Conservation (phyloP, 1,140 invertebrate genomes). For the Drosophila ananassae region DNA sequence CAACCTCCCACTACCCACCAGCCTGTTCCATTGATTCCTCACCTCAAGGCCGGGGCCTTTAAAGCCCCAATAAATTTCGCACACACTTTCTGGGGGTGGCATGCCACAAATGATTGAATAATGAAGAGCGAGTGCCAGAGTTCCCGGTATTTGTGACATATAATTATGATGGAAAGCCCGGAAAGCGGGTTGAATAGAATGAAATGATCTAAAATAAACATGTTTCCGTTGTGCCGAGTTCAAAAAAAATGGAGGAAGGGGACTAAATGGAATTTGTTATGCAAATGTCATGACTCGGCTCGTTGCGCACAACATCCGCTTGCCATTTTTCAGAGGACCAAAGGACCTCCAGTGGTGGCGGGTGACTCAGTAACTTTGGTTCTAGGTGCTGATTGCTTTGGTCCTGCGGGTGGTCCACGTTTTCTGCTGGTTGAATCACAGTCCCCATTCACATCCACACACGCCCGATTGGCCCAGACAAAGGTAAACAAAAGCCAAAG, state of each 20-base stretch:
- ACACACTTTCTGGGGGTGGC: not conserved
- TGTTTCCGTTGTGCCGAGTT: constrained; percentile 42
- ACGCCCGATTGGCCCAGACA: constrained; percentile 28
- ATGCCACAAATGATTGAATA: constrained; percentile 51
- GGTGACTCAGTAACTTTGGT: constrained; percentile 13
- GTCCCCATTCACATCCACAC: constrained; percentile 1
- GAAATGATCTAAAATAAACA: constrained; percentile 70
- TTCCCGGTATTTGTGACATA: constrained; percentile 47
- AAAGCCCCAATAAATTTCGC: constrained; percentile 25
- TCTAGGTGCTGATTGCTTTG: constrained; percentile 60
- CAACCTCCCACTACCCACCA: not conserved
- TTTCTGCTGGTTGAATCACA: constrained; percentile 37
- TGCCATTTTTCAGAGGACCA: constrained; percentile 49
- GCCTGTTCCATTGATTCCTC: constrained; percentile 10
- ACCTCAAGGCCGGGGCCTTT: constrained; percentile 17
- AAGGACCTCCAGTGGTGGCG: constrained; percentile 24
- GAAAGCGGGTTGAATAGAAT: constrained; percentile 18
- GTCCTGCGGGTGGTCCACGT: constrained; percentile 37
- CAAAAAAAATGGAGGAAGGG: not conserved
- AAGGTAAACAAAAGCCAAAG: constrained; percentile 53
- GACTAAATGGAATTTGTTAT: constrained; percentile 52
- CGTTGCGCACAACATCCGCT: constrained; percentile 73
- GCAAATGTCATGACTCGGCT: constrained; percentile 71
- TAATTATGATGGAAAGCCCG: constrained; percentile 52
- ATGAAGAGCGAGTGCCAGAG: constrained; percentile 33